A percentile compares a stretch with the other conserved stretches of the same genome.
phyloP scores from a whole-genome alignment of 1,140 invertebrate species.

The Teleogryllus occipitalis region DNA sequence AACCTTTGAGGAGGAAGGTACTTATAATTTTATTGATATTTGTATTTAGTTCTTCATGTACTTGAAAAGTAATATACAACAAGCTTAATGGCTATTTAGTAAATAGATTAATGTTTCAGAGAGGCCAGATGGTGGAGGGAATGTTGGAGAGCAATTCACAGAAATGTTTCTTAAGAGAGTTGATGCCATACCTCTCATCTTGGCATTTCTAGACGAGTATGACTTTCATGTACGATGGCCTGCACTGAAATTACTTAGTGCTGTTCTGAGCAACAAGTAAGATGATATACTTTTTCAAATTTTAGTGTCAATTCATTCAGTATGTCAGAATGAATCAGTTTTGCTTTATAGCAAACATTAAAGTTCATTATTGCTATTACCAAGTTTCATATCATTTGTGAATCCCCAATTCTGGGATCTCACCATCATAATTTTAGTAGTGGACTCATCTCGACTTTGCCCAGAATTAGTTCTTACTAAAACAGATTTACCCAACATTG shows the following conservation, averaged over 20 bases:
- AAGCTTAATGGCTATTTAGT: slow-evolving; percentile 5
- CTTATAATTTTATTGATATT: slow-evolving; percentile 32
- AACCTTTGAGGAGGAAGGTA: slow-evolving; percentile 70
- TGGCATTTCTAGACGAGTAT: slow-evolving; percentile 89
- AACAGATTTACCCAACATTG: background rate
- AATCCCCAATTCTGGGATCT: no score
- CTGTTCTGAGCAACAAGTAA: slow-evolving; percentile 61
- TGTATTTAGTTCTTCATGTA: slow-evolving; percentile 28
- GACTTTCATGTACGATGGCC: slow-evolving; percentile 87
- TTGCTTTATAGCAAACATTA: no score
- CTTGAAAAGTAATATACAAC: no score
- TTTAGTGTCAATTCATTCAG: background rate
- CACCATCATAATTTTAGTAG: no score
- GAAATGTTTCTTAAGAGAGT: slow-evolving; percentile 95
- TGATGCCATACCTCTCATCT: slow-evolving; percentile 75
- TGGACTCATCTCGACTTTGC: no score
- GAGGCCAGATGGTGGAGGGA: slow-evolving; percentile 24
- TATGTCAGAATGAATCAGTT: no score
- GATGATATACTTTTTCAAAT: slow-evolving; percentile 18
- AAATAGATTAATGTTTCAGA: slow-evolving; percentile 25
- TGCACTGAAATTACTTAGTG: slow-evolving; percentile 74
- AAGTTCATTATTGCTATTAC: no score
- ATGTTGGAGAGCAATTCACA: slow-evolving; percentile 87
- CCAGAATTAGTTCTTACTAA: no score
- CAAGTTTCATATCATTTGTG: no score